A percentile compares a stretch with the other conserved stretches of the same genome.
Conservation (phyloP, 1,140 invertebrate species). For the Bombus vancouverensis region DNA sequence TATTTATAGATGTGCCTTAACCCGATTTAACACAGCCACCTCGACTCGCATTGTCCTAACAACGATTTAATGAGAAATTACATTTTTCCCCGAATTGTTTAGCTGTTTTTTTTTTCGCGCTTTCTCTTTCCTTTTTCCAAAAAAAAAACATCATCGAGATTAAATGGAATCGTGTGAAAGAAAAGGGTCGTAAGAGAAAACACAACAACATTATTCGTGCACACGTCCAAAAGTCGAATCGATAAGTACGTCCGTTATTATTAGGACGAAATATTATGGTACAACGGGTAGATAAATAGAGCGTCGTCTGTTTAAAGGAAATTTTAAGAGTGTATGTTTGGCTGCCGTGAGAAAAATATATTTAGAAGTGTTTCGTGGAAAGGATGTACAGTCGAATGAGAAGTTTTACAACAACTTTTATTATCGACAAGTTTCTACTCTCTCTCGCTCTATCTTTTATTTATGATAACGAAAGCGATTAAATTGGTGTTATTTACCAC, state of each 20-base stretch:
- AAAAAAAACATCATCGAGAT: neutral
- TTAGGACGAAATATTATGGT: conserved; percentile 51
- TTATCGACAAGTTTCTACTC: neutral
- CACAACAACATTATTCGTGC: conserved; percentile 46
- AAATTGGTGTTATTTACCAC: neutral
- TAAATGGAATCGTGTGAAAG: conserved; percentile 4
- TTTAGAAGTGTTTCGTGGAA: conserved; percentile 34
- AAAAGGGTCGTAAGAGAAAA: conserved; percentile 19
- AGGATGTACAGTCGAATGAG: conserved; percentile 13
- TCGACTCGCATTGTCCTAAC: conserved; percentile 73
- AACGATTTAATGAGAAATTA: conserved; percentile 74
- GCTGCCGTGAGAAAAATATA: conserved; percentile 25
- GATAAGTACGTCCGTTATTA: conserved; percentile 64
- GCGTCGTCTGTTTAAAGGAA: conserved; percentile 31
- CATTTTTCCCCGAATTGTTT: conserved; percentile 40
- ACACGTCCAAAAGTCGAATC: conserved; percentile 58
- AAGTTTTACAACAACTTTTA: conserved; percentile 13
- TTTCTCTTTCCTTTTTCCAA: neutral
- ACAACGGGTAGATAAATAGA: conserved; percentile 33
- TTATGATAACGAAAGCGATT: neutral
- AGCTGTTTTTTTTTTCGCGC: neutral
- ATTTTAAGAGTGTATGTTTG: conserved; percentile 32
- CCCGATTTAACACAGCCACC: conserved; percentile 80
- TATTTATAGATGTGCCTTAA: conserved; percentile 83
- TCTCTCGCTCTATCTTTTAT: neutral